Evolutionary conservation across 2,888 invertebrate genomes (phyloP), one percentile per base, ranked within the genome.

Genomic region (Caradrina clavipalpis): DNA sequence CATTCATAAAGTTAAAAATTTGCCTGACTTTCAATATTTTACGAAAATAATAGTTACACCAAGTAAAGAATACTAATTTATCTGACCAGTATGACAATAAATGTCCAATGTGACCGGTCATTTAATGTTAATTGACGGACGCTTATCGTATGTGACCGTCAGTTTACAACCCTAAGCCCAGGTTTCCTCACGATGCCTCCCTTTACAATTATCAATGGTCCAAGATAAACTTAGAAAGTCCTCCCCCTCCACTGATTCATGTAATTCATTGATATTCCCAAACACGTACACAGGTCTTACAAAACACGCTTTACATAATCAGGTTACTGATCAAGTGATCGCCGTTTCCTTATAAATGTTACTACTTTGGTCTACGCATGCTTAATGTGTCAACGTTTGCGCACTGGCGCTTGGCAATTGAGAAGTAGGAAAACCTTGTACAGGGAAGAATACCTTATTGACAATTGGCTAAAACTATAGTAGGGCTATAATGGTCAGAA

Each of bases 341-440:
- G 2, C 31, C 55, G 19, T 42, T 42, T 49, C 19, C 42, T 60
- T 54, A 19, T 35, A 19, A 50, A 54, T 50, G 49, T 53, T 54
- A 13, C 51, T 31, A 22, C 53, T 56, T 42, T 60, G 53, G 50
- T 81, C 55, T 77, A 77, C 77, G 81, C 70, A 80, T 76, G 70
- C 70, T 55, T 80, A 65, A 80, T 76, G 61, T 69, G 57, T 60
- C 76, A 74, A 63, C 31, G 42, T 80, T 80, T 75, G 64, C 76
- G 69, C 76, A 81, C 81, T 77, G 53, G 21, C 71, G 78, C 21
- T 62, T 61, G 50, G 42, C 39, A 42, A 11, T 53, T 58, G 15
- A 17, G 13, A 56, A 51, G 3, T 31, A 69, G n/a, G 8, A 22
- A 51, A 45, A 59, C 10, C 45, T 51, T 21, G 11, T 15, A 59